phyloP scores from a whole-genome alignment of 2,113 vertebrate species.

The human region GRCh38 chr1:238566501-238567000 shows the following conservation, averaged over 20 bases:
- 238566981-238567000: background rate
- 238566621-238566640: background rate
- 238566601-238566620: background rate
- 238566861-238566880: background rate
- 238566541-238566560: background rate
- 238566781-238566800: background rate
- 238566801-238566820: background rate
- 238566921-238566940: background rate
- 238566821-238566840: background rate
- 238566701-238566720: background rate
- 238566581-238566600: background rate
- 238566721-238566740: background rate
- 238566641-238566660: too few relatives aligned
- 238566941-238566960: background rate
- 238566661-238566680: background rate
- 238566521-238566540: too few relatives aligned
- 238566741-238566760: background rate
- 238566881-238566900: background rate
- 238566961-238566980: accelerated
- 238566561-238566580: background rate
- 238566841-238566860: accelerated
- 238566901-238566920: background rate
- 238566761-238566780: background rate
- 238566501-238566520: background rate
- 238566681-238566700: background rate